Conservation (phyloP, 2,888 invertebrate species). For the Girardia tigrina region DNA sequence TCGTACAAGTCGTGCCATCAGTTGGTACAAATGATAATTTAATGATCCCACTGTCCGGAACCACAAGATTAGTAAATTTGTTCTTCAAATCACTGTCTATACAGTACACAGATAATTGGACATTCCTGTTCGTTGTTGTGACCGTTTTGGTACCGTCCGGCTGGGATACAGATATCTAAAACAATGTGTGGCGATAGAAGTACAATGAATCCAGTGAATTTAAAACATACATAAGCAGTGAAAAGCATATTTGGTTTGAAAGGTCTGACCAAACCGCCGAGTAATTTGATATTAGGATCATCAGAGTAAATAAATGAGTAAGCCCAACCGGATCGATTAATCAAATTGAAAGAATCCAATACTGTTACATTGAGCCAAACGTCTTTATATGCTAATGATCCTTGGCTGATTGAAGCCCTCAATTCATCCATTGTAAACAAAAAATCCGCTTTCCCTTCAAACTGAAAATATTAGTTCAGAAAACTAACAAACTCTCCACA, state of each 20-base stretch:
- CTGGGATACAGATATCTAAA: conserved; percentile 68
- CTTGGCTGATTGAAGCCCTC: conserved; percentile 39
- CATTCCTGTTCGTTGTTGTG: conserved; percentile 57
- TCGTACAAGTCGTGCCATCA: background rate
- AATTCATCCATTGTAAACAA: conserved; percentile 70
- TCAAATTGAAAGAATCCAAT: conserved; percentile 46
- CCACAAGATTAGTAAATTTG: conserved; percentile 36
- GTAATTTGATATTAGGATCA: conserved; percentile 65
- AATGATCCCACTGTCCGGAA: conserved; percentile 43
- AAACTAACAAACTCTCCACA: no score
- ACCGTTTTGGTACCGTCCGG: conserved; percentile 64
- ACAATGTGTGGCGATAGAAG: background rate
- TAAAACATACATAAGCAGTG: conserved; percentile 62
- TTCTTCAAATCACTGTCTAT: conserved; percentile 15
- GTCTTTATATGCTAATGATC: conserved; percentile 38
- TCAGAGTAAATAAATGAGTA: conserved; percentile 75
- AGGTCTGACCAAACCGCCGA: conserved; percentile 77
- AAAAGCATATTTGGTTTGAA: conserved; percentile 89
- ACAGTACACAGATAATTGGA: conserved; percentile 20
- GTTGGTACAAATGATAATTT: conserved; percentile 41
- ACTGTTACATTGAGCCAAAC: conserved; percentile 46
- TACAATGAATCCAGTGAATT: background rate
- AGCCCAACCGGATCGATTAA: conserved; percentile 60
- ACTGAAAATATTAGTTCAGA: no score
- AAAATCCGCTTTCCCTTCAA: conserved; percentile 74